Base-by-base conservation (phyloP, 1,140 invertebrate species). In the Drosophila eugracilis region DNA sequence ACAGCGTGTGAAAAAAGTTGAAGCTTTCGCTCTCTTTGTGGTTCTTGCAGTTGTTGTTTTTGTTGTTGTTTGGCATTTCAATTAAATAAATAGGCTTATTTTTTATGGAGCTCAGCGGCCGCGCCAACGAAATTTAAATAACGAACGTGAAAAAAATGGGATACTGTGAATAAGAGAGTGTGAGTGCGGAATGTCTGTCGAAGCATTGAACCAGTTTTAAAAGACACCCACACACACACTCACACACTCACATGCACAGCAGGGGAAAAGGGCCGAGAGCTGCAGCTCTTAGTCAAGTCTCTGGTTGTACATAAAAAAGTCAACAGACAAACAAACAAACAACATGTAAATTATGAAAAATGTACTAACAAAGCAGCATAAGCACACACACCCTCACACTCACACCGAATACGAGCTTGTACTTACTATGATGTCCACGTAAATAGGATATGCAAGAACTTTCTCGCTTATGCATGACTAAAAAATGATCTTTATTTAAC, bases 271-370 rank as follows among this genome's bases (percentile, higher is more conserved):
- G 39, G n/a, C n/a, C n/a, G 34, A 32, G 22, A 58, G 45, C 66
- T 86, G 83, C 73, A 77, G 77, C 81, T 88, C 81, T 85, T 81
- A 86, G 83, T 54, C 81, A 70, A 81, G 81, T 80, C 80, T 85
- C 73, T 86, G 62, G 81, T 74, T 77, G 80, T 80, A 81, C 69
- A 74, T 85, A 86, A 86, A 84, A 85, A 85, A 86, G 81, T 86
- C 80, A 85, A 85, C 77, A 85, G 77, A 80, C 81, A 80, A 76
- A 85, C 81, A 74, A 74, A 74, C 69, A 76, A 73, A 85, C 78
- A 81, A 80, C 80, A 75, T 85, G 81, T 85, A 85, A 86, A 88
- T 85, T 85, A 85, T 88, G 83, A 88, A 88, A 85, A 85, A 85
- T 85, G 81, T 85, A 85, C 83, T 76, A 86, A 86, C 80, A 86